Evolutionary conservation across 2,113 vertebrate species (phyloP).

Genomic region (Casuarius casuarius): DNA sequence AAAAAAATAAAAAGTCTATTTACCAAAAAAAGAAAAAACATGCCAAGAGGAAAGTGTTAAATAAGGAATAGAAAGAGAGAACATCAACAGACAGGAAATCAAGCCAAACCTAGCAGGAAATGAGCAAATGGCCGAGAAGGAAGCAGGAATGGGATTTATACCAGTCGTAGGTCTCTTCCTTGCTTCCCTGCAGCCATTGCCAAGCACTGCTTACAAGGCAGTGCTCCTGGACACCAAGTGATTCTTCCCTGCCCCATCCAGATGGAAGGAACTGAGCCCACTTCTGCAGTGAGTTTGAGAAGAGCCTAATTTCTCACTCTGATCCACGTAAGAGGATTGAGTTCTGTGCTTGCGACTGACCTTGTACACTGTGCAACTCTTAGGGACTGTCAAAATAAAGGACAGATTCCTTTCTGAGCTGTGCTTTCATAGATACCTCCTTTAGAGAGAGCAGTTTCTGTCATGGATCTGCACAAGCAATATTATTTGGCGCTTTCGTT

Average conservation of each 20-base stretch:
- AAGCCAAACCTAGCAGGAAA: not conserved
- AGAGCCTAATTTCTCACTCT: not conserved
- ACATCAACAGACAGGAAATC: not conserved
- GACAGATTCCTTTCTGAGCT: accelerated
- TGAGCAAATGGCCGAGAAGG: not conserved
- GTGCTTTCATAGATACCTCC: accelerated
- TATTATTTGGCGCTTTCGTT: not conserved
- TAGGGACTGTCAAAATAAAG: not conserved
- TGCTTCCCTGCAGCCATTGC: accelerated
- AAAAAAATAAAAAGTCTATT: not conserved
- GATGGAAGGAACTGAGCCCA: not conserved
- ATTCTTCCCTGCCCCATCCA: not conserved
- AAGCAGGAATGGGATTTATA: not conserved
- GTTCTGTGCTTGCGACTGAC: not conserved
- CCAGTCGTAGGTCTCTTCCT: not conserved
- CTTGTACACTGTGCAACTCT: not conserved
- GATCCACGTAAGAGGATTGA: not conserved
- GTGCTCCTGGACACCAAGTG: not conserved
- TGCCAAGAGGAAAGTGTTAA: not conserved
- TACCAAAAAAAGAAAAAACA: accelerated
- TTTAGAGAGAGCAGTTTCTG: not conserved
- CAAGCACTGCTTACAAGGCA: not conserved
- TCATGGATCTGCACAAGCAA: accelerated
- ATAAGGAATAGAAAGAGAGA: not conserved
- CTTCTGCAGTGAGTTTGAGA: not conserved